These are phyloP conservation scores for Onthophagus taurus DNA, from an alignment of 1,140 invertebrate genomes.

Conservation along the genomic window DNA sequence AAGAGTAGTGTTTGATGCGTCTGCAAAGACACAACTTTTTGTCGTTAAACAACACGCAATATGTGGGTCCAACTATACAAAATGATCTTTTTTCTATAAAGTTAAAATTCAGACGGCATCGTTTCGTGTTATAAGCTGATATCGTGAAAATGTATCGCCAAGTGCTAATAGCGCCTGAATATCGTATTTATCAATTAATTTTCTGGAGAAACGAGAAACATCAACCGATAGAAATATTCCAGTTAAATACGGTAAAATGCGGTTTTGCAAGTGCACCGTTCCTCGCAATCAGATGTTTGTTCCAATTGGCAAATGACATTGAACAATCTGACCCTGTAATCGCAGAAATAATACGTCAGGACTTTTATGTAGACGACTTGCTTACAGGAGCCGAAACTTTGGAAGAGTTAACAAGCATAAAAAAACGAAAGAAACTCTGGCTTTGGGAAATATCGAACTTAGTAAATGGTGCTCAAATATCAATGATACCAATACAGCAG, in stretches of 20 bases:
- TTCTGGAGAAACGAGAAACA: too few relatives aligned
- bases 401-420: conserved; percentile 16
- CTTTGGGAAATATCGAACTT: conserved; percentile 1
- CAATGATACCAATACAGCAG: background rate
- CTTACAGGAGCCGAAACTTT: conserved; percentile 31
- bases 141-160: too few relatives aligned
- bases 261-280: conserved; percentile 26
- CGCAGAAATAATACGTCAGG: conserved; percentile 21
- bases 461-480: conserved; percentile 14
- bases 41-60: conserved; percentile 26
- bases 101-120: conserved; percentile 9
- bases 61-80: conserved; percentile 21
- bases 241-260: conserved; percentile 26
- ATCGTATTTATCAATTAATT: too few relatives aligned
- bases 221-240: conserved; percentile 17
- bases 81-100: conserved; percentile 19
- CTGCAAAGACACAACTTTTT: conserved; percentile 20
- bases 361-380: conserved; percentile 39
- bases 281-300: conserved; percentile 19
- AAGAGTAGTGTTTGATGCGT: conserved; percentile 31
- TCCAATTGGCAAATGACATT: conserved; percentile 27
- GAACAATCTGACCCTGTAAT: conserved; percentile 23
- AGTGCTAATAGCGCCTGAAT: too few relatives aligned
- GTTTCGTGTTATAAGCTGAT: too few relatives aligned
- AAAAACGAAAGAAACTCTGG: conserved; percentile 12